Evolutionary conservation across 1,140 invertebrate species (phyloP), one percentile per base, ranked within the genome.

Genomic region (Melitaea cinxia): DNA sequence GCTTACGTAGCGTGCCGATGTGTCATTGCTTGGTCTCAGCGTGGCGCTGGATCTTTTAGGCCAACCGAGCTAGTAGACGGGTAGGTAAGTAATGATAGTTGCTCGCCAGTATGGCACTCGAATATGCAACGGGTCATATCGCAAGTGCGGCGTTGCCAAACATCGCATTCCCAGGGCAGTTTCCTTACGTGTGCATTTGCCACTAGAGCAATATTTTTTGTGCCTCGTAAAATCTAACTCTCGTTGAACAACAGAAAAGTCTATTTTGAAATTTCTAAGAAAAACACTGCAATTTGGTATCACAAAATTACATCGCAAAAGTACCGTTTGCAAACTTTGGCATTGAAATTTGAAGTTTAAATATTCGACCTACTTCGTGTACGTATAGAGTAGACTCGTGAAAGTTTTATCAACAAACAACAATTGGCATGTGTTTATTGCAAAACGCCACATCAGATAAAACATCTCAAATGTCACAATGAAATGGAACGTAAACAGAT

Each of bases 1-100:
- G 76, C 80, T 80, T 87, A 86, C 85, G 87, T 88, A 82, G 81
- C 70, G 72, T 59, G 72, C 47, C 70, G 75, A 73, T 85, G 85
- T 85, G 85, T 88, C 85, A 87, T 65, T 75, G 76, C 56, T 37
- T 77, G 73, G 50, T 72, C 69, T 65, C 71, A 75, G 65, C 72
- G 75, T 72, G 68, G 73, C 72, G 68, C 61, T 74, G 39, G 68
- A 23, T 58, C 45, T 50, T 62, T 68, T 45, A 59, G 69, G 59
- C 74, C 66, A 76, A 77, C 75, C 64, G 69, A 54, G 65, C 45
- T 63, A 68, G 68, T 68, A 83, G 81, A 80, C 75, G 70, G 72
- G 73, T 78, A 76, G 69, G 77, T 78, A 75, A 75, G 74, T 78
- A 42, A 42, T 47, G 23, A 7, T 56, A 50, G 59, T 57, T 50